Percentiles rank a stretch among this genome's conserved stretches.
These are phyloP conservation scores for Henricia sp. DNA, from an alignment of 53 echinoderm and acorn worm genomes.

Conservation along the genomic window DNA sequence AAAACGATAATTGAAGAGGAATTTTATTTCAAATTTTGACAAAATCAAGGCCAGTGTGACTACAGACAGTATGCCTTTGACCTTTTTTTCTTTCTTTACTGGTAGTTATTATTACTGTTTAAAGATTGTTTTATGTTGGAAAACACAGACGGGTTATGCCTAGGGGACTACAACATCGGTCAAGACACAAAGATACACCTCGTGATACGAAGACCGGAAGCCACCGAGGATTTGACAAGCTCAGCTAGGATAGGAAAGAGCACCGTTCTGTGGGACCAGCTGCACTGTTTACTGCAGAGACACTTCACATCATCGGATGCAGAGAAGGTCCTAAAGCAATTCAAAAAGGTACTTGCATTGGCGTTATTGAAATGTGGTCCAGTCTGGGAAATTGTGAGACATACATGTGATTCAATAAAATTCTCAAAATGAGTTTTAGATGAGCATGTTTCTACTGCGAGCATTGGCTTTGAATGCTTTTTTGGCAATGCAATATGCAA, in stretches of 20 bases:
- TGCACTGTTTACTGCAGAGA: slow-evolving; percentile 69
- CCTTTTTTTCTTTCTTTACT: no score
- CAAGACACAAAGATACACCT: slow-evolving; percentile 98
- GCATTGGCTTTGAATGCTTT: background rate
- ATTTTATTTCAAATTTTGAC: no score
- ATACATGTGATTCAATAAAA: no score
- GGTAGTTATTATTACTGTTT: no score
- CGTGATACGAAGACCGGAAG: slow-evolving; percentile 87
- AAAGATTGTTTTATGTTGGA: no score
- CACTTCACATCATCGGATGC: slow-evolving; percentile 85
- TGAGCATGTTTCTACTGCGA: no score
- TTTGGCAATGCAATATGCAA: no score
- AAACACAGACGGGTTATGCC: slow-evolving; percentile 81
- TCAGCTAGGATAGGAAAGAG: slow-evolving; percentile 74
- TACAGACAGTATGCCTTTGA: no score
- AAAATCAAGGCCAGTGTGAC: no score
- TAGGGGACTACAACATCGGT: slow-evolving; percentile 97
- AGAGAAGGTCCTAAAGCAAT: slow-evolving; percentile 86
- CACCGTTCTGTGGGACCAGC: slow-evolving; percentile 90
- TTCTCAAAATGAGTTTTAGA: background rate
- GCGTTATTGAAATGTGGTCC: background rate
- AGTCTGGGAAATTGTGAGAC: no score
- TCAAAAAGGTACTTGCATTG: slow-evolving; percentile 84
- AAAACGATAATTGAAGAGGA: no score
- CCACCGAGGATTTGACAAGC: slow-evolving; percentile 70